Evolutionary conservation across 1,140 invertebrate genomes (phyloP).

Genomic region (Lepidurus arcticus): DNA sequence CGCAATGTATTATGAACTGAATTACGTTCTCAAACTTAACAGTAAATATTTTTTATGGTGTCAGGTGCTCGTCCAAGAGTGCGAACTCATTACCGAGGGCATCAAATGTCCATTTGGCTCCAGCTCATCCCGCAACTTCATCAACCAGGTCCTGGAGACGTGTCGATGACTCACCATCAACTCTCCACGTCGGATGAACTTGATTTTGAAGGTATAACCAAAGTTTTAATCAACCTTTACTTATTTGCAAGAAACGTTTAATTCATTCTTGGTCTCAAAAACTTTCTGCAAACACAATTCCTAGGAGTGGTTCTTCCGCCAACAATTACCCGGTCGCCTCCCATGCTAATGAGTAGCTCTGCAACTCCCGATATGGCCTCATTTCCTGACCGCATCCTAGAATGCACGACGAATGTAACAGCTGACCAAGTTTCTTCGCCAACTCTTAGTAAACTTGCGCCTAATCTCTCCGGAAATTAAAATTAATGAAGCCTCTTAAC

Average conservation of each 20-base stretch:
- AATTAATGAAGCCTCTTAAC: not conserved
- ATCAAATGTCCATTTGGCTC: conserved; percentile 88
- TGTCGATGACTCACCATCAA: conserved; percentile 71
- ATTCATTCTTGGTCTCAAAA: not conserved
- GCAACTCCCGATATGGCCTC: not conserved
- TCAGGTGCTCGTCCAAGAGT: conserved; percentile 60
- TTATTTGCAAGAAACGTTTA: not conserved
- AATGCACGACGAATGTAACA: not conserved
- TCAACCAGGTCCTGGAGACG: conserved; percentile 61
- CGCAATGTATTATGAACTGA: no score
- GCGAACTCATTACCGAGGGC: conserved; percentile 76
- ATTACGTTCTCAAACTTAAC: no score
- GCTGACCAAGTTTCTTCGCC: conserved; percentile 16
- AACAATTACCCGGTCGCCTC: not conserved
- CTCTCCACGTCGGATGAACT: conserved; percentile 46
- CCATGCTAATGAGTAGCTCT: not conserved
- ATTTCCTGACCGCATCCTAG: conserved; percentile 14
- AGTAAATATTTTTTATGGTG: not conserved
- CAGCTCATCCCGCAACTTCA: conserved; percentile 83
- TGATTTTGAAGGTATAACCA: not conserved
- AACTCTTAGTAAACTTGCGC: not conserved
- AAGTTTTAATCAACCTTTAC: not conserved
- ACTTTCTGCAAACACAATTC: no score
- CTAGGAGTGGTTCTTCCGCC: not conserved
- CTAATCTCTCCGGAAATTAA: not conserved